phyloP scores from a whole-genome alignment of 2,113 vertebrate species.

The Antechinus flavipes region DNA sequence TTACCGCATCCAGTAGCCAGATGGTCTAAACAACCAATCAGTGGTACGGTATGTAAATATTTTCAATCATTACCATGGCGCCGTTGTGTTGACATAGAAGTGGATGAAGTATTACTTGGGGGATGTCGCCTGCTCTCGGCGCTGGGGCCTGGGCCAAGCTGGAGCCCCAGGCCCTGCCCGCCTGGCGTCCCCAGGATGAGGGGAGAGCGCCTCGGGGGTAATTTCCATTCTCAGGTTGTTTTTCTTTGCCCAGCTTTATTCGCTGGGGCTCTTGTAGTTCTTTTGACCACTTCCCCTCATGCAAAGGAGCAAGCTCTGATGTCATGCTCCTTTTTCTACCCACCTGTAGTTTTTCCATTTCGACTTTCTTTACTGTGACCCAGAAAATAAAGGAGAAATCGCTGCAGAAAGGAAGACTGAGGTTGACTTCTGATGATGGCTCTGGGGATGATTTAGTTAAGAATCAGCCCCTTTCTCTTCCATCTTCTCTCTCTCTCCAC shows the following conservation, averaged over 20 bases:
- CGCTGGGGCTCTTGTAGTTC: not conserved
- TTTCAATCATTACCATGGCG: constrained; percentile 75
- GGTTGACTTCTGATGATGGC: not conserved
- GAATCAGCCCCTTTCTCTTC: not conserved
- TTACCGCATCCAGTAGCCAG: constrained; percentile 78
- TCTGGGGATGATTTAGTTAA: not conserved
- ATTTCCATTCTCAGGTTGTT: not conserved
- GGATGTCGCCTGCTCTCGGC: constrained; percentile 68
- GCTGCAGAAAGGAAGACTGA: not conserved
- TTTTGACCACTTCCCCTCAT: not conserved
- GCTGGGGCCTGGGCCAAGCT: constrained; percentile 66
- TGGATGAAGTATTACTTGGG: constrained; percentile 70
- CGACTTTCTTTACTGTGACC: not conserved
- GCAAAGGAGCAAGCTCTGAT: not conserved
- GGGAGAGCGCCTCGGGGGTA: not conserved
- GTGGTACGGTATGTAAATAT: constrained; percentile 82
- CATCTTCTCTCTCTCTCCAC: not conserved
- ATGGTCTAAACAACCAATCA: constrained; percentile 80
- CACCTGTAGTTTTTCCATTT: not conserved
- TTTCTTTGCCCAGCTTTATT: not conserved
- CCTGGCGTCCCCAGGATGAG: not conserved
- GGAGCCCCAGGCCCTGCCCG: not conserved
- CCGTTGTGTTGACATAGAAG: constrained; percentile 74
- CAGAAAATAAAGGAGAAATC: not conserved
- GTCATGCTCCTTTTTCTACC: not conserved